These are phyloP conservation scores for Drosophila paranaensis DNA, from an alignment of 2,888 invertebrate species.

Conservation along the genomic window DNA sequence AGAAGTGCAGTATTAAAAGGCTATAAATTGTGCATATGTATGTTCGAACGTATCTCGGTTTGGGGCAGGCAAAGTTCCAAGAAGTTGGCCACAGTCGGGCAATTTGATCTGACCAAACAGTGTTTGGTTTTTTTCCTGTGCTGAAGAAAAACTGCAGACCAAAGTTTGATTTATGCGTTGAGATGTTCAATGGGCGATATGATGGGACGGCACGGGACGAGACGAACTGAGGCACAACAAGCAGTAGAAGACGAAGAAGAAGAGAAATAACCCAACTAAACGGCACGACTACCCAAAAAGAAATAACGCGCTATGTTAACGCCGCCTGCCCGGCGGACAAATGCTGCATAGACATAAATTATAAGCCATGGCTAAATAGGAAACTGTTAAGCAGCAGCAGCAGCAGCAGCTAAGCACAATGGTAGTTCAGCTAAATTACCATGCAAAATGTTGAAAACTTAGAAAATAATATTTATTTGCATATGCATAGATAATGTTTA, in stretches of 20 bases:
- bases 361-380: constrained; percentile 75
- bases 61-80: constrained; percentile 56
- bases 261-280: constrained; percentile 53
- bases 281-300: constrained; percentile 73
- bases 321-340: constrained; percentile 46
- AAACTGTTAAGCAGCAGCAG: constrained; percentile 58
- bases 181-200: constrained; percentile 73
- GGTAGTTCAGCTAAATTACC: constrained; percentile 38
- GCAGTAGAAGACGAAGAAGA: constrained; percentile 11
- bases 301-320: constrained; percentile 50
- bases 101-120: constrained; percentile 64
- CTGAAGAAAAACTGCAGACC: constrained; percentile 67
- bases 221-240: neutral
- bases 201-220: constrained; percentile 17
- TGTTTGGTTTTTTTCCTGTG: constrained; percentile 17
- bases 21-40: constrained; percentile 60
- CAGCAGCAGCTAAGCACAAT: constrained; percentile 45
- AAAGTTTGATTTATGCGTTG: constrained; percentile 79
- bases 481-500: no score
- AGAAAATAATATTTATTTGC: neutral
- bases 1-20: constrained; percentile 62
- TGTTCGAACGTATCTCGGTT: constrained; percentile 13
- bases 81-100: constrained; percentile 54
- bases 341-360: constrained; percentile 69
- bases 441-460: neutral